Conservation (phyloP, 2,797 vertebrate species). For the Ptychadena robeensis region DNA sequence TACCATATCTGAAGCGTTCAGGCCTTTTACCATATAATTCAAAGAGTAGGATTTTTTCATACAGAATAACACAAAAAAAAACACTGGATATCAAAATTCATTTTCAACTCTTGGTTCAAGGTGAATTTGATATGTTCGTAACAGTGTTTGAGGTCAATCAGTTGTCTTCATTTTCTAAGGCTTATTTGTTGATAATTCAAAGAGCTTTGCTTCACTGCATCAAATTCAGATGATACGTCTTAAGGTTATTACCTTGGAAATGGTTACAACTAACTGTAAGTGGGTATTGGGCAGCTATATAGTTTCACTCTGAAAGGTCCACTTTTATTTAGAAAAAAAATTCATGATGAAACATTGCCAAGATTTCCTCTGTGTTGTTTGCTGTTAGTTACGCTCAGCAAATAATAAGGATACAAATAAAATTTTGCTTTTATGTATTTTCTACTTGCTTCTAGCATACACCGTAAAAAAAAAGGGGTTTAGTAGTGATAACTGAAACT, state of each 20-base stretch:
- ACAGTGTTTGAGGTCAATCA: background rate
- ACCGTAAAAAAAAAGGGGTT: too few relatives aligned
- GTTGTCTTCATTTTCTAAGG: background rate
- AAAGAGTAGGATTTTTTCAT: conserved; percentile 40
- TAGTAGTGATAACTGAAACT: too few relatives aligned
- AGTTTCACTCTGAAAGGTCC: background rate
- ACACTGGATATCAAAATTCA: conserved; percentile 42
- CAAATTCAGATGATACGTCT: background rate
- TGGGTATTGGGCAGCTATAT: background rate
- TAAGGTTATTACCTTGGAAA: background rate
- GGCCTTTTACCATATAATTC: conserved; percentile 36
- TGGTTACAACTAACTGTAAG: background rate
- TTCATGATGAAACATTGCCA: background rate
- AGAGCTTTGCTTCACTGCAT: background rate
- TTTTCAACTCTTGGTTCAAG: conserved; percentile 43
- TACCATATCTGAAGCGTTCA: conserved; percentile 54
- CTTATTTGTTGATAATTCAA: background rate
- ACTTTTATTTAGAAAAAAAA: background rate
- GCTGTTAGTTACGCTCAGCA: background rate
- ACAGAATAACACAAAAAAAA: conserved; percentile 32
- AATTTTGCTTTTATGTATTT: background rate
- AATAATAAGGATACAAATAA: background rate
- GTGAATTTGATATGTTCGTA: conserved; percentile 29
- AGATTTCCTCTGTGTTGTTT: background rate
- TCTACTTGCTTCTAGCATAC: background rate